Conservation (phyloP, 2,113 vertebrate genomes). For the Promerops cafer region DNA sequence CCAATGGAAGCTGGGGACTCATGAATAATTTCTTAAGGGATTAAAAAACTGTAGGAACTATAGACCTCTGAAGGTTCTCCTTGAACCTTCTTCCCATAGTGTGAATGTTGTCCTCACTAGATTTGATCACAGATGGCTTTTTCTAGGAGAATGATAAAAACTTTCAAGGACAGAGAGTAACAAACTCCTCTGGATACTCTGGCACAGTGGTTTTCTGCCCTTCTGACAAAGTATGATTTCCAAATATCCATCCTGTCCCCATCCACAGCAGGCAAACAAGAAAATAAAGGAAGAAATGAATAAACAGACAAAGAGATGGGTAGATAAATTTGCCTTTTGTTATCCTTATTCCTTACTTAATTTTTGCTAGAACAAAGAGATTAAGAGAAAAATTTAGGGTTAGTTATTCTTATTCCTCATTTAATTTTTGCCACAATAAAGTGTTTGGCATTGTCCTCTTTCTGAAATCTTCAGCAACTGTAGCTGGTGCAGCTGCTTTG, state of each 20-base stretch:
- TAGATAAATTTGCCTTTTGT: neutral
- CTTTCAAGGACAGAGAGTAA: neutral
- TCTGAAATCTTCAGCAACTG: neutral
- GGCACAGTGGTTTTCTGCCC: neutral
- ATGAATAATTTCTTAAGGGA: neutral
- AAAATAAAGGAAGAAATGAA: rapidly evolving
- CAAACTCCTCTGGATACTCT: neutral
- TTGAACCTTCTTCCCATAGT: neutral
- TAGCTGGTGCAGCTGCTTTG: neutral
- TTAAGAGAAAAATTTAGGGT: rapidly evolving
- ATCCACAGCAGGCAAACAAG: rapidly evolving
- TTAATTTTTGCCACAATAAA: neutral
- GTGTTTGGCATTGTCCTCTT: neutral
- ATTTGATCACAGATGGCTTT: neutral
- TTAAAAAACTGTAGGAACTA: neutral
- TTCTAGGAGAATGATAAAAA: neutral
- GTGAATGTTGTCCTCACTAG: neutral
- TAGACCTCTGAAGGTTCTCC: neutral
- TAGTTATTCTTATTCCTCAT: neutral
- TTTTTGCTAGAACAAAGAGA: neutral
- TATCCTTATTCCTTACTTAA: neutral
- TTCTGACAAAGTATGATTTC: neutral
- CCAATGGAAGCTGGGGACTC: rapidly evolving
- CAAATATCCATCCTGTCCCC: neutral
- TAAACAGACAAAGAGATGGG: rapidly evolving